These are phyloP conservation scores for Bolinopsis microptera DNA, from an alignment of 37 sponge, comb jelly and placozoan species.

Conservation along the genomic window DNA sequence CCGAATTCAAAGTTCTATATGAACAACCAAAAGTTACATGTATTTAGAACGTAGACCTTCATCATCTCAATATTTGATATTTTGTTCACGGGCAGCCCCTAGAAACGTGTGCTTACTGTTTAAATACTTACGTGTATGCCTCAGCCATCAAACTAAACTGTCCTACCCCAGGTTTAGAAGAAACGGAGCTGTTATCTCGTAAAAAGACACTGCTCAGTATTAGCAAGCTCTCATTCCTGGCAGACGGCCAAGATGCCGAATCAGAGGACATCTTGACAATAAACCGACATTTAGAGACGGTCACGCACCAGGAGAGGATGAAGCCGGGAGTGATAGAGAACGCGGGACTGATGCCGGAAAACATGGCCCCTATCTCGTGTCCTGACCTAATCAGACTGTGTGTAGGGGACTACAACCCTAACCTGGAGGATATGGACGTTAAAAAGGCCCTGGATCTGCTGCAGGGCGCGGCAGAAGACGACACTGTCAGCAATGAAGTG, in stretches of 20 bases:
- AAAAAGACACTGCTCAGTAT: slow-evolving; percentile 59
- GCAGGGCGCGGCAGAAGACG: slow-evolving; percentile 21
- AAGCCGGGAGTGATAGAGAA: slow-evolving; percentile 30
- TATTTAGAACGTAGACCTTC: too few relatives aligned
- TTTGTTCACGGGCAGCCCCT: too few relatives aligned
- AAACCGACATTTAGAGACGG: slow-evolving; percentile 15
- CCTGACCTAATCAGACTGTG: slow-evolving; percentile 30
- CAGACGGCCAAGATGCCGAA: background rate
- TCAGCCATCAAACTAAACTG: too few relatives aligned
- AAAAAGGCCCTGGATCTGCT: slow-evolving; percentile 33
- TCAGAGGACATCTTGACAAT: background rate
- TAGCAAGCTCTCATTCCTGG: slow-evolving; percentile 33
- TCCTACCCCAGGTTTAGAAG: background rate
- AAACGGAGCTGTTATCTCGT: background rate
- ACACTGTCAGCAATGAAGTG: background rate
- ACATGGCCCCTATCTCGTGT: slow-evolving; percentile 33
- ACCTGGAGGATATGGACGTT: slow-evolving; percentile 37
- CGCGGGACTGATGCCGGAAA: background rate
- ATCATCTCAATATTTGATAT: too few relatives aligned
- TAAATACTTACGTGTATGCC: too few relatives aligned
- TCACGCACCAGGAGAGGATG: slow-evolving; percentile 23
- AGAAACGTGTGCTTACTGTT: too few relatives aligned
- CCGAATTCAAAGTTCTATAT: too few relatives aligned
- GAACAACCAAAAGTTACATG: too few relatives aligned
- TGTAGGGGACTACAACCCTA: slow-evolving; percentile 4